phyloP scores from a whole-genome alignment of 2,797 vertebrate species.

The Synaphobranchus kaupii region DNA sequence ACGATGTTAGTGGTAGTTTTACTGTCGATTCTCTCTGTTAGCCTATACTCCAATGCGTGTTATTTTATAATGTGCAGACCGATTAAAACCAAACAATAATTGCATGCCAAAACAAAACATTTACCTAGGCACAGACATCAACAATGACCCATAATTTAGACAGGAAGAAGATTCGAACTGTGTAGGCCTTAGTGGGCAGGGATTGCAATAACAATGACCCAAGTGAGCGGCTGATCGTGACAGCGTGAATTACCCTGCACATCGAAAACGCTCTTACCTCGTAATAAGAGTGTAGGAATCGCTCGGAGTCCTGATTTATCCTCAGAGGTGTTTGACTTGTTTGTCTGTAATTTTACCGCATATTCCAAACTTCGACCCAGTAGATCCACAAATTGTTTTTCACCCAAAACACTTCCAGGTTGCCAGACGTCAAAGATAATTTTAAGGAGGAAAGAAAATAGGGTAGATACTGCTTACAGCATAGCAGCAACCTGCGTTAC shows the following conservation, averaged over 20 bases:
- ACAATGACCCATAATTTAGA: background rate
- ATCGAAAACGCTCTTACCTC: conserved; percentile 30
- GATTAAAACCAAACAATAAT: background rate
- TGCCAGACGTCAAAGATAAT: conserved; percentile 57
- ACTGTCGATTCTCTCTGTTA: background rate
- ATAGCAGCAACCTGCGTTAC: conserved; percentile 38
- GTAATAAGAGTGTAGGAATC: conserved; percentile 25
- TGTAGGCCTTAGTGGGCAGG: conserved; percentile 25
- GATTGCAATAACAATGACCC: conserved; percentile 14
- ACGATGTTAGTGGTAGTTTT: background rate
- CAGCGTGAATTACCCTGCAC: background rate
- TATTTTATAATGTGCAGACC: background rate
- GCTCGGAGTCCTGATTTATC: conserved; percentile 15
- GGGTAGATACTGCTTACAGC: conserved; percentile 45
- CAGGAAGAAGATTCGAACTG: background rate
- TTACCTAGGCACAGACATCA: background rate
- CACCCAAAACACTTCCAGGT: conserved; percentile 65
- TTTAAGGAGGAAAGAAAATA: conserved; percentile 43
- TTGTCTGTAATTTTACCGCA: conserved; percentile 19
- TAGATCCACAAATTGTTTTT: conserved; percentile 36
- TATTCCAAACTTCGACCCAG: conserved; percentile 22
- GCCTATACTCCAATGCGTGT: background rate
- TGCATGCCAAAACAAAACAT: background rate
- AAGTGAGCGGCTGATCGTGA: conserved; percentile 1
- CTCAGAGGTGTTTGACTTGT: background rate